Base-by-base conservation (phyloP, 1,140 invertebrate species). In the Diuraphis noxia region DNA sequence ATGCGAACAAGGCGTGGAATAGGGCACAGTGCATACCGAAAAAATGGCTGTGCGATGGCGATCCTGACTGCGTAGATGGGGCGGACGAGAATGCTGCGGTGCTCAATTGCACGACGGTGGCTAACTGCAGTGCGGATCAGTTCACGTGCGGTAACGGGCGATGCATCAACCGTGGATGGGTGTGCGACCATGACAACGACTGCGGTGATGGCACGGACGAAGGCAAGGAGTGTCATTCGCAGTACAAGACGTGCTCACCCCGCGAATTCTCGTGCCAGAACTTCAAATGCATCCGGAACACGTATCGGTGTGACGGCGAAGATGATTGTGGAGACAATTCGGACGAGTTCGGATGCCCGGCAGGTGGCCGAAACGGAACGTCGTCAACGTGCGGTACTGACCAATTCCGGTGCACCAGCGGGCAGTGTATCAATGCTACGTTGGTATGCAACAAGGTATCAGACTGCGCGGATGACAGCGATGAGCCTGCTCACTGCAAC, bases 11-110 rank as follows among this genome's bases (percentile, higher is more conserved):
- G 93, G 95, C 96, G 13, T 98, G 98, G 98, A 97, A 97, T 82
- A 95, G 98, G 89, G 97, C 97, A 1, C 97, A 98, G 92, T 99
- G 98, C 94, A 99, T 99, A 88, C 97, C 98, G 0, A 96, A 96
- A 92, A 97, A 98, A 93, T 99, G 98, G 98, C 94, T 99, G 0
- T 99, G 98, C 94, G 98, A 99, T 93, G 98, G 98, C 0, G 98
- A 99, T 94, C 97, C 98, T 0, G 98, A 99, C 93, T 99, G 98
- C 94, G 97, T 98, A 0, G 98, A 99, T 94, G 98, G 98, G 0
- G 98, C 98, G n/a, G 98, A 99, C 94, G 98, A 99, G 94, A 98
- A 98, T 93, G 94, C 96, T 0, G 97, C 97, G 0, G 92, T 97
- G 21, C 96, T 97, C 92, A 96, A 96, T 92, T 99, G 98, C 93